Evolutionary conservation across 1,140 invertebrate genomes (phyloP), one percentile per base, ranked within the genome.

Genomic region (Drosophila sulfurigaster): DNA sequence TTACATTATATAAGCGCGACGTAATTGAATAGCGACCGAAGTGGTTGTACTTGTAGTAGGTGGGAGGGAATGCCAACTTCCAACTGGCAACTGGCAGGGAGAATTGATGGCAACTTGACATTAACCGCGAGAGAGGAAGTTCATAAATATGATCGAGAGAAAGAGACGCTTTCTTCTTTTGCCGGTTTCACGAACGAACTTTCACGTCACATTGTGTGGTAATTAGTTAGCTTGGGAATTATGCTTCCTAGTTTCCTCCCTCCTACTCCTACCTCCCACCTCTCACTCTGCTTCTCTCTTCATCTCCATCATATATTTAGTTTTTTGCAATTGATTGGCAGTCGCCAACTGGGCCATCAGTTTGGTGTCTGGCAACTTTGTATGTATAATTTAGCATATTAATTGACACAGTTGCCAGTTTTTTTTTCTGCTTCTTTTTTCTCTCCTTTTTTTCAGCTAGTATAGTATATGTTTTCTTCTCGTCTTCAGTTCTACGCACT

Each of bases 341-440:
- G 87, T 81, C 66, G 60, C 67, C 82, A 87, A 83, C 83, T 87
- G 82, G 83, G 82, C 71, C 71, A 74, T 74, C 71, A 68, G 70
- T 73, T 67, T 67, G 64, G 69, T 30, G 69, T 66, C 43, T 72
- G 46, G 82, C 82, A 67, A 81, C 70, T 38, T 70, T 73, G 72
- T 70, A 70, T 75, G 83, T 88, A 88, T 88, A 88, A 89, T 88
- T 88, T 89, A 88, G 83, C 83, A 88, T 88, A 88, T 88, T 89
- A 88, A 88, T 88, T 88, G 83, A 89, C 83, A 88, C 74, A 88
- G 81, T 89, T 88, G 88, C 80, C 76, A 80, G 76, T 43, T 72
- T 81, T 58, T 51, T 66, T 32, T 38, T 38, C 76, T 78, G 72
- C 32, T 72, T 81, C 51, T 51, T 66, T 7, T 38, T 38, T 38